Evolutionary conservation across 2,113 vertebrate genomes (phyloP).

Genomic region (Salvelinus alpinus): DNA sequence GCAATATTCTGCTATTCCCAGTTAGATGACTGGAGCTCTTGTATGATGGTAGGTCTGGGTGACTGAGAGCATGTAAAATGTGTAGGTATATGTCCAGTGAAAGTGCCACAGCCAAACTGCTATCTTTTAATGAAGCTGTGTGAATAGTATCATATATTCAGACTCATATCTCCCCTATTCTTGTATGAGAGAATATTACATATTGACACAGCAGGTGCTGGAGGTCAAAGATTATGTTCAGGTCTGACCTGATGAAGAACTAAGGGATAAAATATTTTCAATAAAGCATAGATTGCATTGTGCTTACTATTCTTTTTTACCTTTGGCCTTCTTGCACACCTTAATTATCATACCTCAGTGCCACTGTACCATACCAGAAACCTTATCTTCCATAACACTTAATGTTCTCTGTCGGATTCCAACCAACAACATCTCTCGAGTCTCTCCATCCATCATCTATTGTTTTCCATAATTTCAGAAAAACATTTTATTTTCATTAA

Average conservation of each 20-base stretch:
- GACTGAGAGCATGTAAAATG: slow-evolving; percentile 10
- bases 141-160: no score
- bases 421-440: slow-evolving; percentile 15
- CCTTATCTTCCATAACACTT: no score
- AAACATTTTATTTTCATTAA: slow-evolving; percentile 56
- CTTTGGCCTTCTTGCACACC: background rate
- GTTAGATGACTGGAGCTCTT: slow-evolving; percentile 30
- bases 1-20: slow-evolving; percentile 48
- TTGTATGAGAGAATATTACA: no score
- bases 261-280: no score
- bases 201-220: no score
- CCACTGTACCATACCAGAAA: no score
- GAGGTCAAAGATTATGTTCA: no score
- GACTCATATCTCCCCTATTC: background rate
- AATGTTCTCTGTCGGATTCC: no score
- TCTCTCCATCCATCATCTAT: slow-evolving; percentile 43
- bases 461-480: slow-evolving; percentile 34
- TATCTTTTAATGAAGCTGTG: background rate
- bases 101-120: background rate
- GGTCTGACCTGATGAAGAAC: no score
- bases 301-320: no score
- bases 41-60: slow-evolving; percentile 4
- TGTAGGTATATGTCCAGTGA: slow-evolving; percentile 6
- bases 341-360: no score
- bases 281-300: no score